Evolutionary conservation across 2,797 vertebrate species (phyloP), one percentile per base, ranked within the genome.

Genomic region (Gymnoscopelus microlampas): DNA sequence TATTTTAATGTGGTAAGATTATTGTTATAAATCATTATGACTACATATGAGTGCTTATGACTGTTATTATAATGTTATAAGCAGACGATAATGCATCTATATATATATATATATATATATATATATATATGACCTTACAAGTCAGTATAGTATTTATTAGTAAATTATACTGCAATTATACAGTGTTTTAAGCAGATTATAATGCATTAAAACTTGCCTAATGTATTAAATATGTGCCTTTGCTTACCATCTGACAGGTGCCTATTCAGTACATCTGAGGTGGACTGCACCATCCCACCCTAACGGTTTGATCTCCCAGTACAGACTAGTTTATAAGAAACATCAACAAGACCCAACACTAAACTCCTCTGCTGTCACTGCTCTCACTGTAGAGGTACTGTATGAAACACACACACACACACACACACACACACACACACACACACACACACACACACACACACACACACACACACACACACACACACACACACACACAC

Each of bases 371-470:
- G 62, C 84, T 32, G 68, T 95, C 58, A 95, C 85, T 47, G 94
- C 95, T 11, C 86, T 98, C 77, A 97, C 96, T 0, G 89, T 97
- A 26, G 87, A 6, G 94, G 97, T 98, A 94, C 95, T 44, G 39
- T 44, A 44, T 8, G 9, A 8, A 95, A 89, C 39, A 60, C 14
- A 10, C 61, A 74, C 63, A 71, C 19, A 53, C n/a, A 59, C 59
- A 65, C 15, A 61, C 32, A 53, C 57, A 68, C n/a, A 23, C 47
- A 63, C 53, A 55, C 35, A 26, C 49, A 53, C 58, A 57, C 55
- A 15, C 54, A 50, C 23, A 47, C 56, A 54, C 23, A 49, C 19
- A 24, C 19, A 39, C 6, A 51, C 68, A 29, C 26, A 47, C 29
- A 63, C n/a, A 26, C 11, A 10, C 19, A 39, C 5, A 49, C 15